These are phyloP conservation scores for Tympanoctomys barrerae DNA, from an alignment of 2,797 vertebrate genomes.

Conservation along the genomic window DNA sequence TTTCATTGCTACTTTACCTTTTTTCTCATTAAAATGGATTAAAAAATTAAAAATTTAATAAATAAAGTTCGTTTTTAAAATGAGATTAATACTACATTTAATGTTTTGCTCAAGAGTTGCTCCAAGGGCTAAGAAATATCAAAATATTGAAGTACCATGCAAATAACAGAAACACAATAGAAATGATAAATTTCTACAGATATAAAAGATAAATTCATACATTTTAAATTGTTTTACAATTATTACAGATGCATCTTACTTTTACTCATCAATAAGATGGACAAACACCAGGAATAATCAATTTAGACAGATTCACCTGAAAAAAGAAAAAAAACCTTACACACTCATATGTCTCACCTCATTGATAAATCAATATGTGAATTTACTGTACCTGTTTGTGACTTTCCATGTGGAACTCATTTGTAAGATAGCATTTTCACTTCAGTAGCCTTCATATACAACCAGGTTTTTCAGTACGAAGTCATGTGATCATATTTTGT, in stretches of 20 bases:
- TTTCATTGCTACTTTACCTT: too few species aligned
- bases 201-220: too few species aligned
- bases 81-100: fast-evolving
- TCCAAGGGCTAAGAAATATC: not conserved
- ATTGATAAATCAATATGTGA: not conserved
- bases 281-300: not conserved
- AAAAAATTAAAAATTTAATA: too few species aligned
- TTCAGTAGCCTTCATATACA: not conserved
- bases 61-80: not conserved
- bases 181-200: not conserved
- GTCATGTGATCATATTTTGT: fast-evolving
- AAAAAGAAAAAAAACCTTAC: not conserved
- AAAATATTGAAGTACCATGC: not conserved
- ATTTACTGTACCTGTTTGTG: not conserved
- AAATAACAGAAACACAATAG: not conserved
- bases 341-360: not conserved
- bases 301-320: not conserved
- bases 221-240: not conserved
- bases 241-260: not conserved
- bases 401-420: not conserved
- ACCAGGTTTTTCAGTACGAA: not conserved
- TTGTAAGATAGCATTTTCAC: not conserved
- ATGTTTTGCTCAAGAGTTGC: not conserved
- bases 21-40: too few species aligned
- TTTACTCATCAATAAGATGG: not conserved